Base-by-base conservation (phyloP, 2,113 vertebrate species). In the Sporophila hypoxantha region DNA sequence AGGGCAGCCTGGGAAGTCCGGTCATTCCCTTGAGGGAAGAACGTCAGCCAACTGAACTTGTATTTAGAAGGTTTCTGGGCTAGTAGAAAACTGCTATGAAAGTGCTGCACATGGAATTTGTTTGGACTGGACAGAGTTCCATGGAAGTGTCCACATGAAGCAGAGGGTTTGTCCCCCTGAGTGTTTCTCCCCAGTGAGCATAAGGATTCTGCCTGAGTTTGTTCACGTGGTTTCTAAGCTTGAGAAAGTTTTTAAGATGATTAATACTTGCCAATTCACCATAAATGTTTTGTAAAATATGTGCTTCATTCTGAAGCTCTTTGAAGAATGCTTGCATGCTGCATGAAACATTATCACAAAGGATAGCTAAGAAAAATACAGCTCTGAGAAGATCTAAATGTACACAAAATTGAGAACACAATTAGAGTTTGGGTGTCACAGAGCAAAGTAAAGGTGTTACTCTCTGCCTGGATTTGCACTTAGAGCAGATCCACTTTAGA, bases 341-440 rank as follows among this genome's bases (percentile, higher is more conserved):
- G 34, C 71, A 60, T 76, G 80, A 61, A 78, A 90, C 59, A 59
- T 2, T 49, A 46, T 87, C 53, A 67, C 55, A 71, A 50, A 75
- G 29, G 34, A 80, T 50, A 76, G 56, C 64, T 84, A 74, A 70
- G 83, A 82, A 91, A 85, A 93, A 73, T 82, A 87, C 68, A 77
- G 16, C 34, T 85, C 50, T 66, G 57, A 55, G 73, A 92, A 71
- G 62, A 27, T 46, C 87, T 88, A 73, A 89, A 83, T 76, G 86
- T 89, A 78, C 47, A 82, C 56, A 81, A 85, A 92, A 89, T 50
- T 75, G 56, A 90, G 77, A 85, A 82, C 64, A 86, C 70, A 82
- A 71, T 93, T 92, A 83, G 65, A 83, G 59, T 50, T 76, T 66
- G 39, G 52, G 84, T 95, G 74, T 92, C 86, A 82, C 82, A 90